Percentiles rank a stretch among this genome's conserved stretches.
phyloP scores from a whole-genome alignment of 2,888 invertebrate species.

The Scotopteryx bipunctaria region DNA sequence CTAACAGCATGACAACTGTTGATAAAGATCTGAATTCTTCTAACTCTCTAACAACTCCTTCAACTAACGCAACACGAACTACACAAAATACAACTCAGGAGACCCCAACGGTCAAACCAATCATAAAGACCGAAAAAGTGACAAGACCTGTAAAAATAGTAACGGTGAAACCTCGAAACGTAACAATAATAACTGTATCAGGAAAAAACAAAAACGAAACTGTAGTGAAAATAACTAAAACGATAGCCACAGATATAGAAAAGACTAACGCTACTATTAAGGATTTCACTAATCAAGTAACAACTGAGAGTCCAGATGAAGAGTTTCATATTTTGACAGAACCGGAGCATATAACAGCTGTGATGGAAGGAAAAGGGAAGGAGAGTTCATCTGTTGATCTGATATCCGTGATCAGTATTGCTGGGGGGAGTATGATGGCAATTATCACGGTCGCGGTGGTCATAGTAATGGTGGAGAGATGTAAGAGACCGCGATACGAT shows the following conservation, averaged over 20 bases:
- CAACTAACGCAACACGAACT: slow-evolving; percentile 47
- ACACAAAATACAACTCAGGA: slow-evolving; percentile 32
- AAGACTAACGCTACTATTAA: slow-evolving; percentile 45
- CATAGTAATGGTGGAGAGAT: slow-evolving; percentile 76
- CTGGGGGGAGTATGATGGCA: slow-evolving; percentile 78
- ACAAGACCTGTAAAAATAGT: slow-evolving; percentile 40
- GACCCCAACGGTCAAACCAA: slow-evolving; percentile 6
- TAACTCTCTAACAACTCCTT: slow-evolving; percentile 59
- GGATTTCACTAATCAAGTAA: slow-evolving; percentile 51
- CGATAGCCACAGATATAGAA: slow-evolving; percentile 34
- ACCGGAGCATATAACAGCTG: slow-evolving; percentile 80
- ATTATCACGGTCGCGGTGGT: slow-evolving; percentile 77
- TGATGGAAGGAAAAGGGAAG: slow-evolving; percentile 72
- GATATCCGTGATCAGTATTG: slow-evolving; percentile 78
- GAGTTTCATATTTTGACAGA: slow-evolving; percentile 83
- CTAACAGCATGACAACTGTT: slow-evolving; percentile 75
- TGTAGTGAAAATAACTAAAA: slow-evolving; percentile 26
- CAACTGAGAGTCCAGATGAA: slow-evolving; percentile 63
- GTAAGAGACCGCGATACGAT: slow-evolving; percentile 68
- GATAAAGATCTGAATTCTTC: slow-evolving; percentile 56
- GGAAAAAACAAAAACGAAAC: slow-evolving; percentile 30
- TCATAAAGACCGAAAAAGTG: slow-evolving; percentile 34
- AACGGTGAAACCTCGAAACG: slow-evolving; percentile 34
- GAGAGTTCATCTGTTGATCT: slow-evolving; percentile 70
- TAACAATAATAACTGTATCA: slow-evolving; percentile 35